These are phyloP conservation scores for Phodopus roborovskii DNA, from an alignment of 2,113 vertebrate genomes.

Conservation along the genomic window DNA sequence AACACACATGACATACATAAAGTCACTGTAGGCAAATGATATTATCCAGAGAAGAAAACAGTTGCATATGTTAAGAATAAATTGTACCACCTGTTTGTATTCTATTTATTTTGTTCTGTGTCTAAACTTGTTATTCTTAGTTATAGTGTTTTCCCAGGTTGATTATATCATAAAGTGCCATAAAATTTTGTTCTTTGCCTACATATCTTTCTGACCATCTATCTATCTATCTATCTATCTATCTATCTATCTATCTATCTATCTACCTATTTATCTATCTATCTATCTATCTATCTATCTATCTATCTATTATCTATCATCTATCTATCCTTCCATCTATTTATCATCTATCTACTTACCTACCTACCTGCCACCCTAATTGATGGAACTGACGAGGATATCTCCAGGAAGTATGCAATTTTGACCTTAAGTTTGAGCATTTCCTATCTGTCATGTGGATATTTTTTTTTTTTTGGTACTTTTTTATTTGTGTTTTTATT, in stretches of 20 bases:
- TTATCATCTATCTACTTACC: not conserved
- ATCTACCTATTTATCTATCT: too few relatives aligned
- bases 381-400: not conserved
- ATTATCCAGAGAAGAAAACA: not conserved
- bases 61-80: not conserved
- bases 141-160: not conserved
- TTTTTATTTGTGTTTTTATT: not conserved
- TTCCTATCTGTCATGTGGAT: not conserved
- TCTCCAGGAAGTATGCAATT: not conserved
- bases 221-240: not conserved
- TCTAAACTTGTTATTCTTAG: not conserved
- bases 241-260: not conserved
- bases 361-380: not conserved
- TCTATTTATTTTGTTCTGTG: not conserved
- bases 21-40: not conserved
- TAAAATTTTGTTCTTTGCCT: not conserved
- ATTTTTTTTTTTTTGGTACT: not conserved
- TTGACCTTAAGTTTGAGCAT: not conserved
- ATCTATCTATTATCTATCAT: not conserved
- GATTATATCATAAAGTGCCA: not conserved
- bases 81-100: not conserved
- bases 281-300: not conserved
- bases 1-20: not conserved
- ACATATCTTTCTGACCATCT: slow-evolving; percentile 2
- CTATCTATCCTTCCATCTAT: not conserved